A percentile compares a stretch with the other conserved stretches of the same genome.
Evolutionary conservation across 2,797 vertebrate species (phyloP).

Genomic region (Onychomys leucogaster): DNA sequence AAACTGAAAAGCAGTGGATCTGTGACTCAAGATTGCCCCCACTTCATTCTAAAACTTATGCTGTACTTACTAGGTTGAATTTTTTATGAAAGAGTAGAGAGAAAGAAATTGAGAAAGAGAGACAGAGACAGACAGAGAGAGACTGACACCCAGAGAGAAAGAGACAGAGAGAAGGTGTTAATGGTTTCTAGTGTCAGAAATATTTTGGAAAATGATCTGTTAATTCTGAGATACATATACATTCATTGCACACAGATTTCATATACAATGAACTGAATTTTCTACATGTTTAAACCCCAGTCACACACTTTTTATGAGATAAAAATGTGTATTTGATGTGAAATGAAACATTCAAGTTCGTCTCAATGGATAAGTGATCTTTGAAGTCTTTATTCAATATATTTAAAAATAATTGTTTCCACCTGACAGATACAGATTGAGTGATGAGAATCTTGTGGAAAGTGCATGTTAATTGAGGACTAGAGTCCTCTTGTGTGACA

Average conservation of each 20-base stretch:
- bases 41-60: neutral
- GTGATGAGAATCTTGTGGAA: neutral
- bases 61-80: neutral
- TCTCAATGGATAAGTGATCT: neutral
- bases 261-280: neutral
- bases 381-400: neutral
- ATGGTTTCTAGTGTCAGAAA: neutral
- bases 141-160: neutral
- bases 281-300: neutral
- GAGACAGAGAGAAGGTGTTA: neutral
- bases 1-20: neutral
- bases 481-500: neutral
- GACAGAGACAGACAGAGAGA: neutral
- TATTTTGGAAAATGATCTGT: neutral
- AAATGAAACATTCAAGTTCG: slow-evolving; percentile 2
- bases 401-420: neutral
- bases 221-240: neutral
- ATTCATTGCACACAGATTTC: neutral
- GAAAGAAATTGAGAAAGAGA: neutral
- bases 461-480: neutral
- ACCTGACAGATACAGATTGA: neutral
- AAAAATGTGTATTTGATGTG: neutral
- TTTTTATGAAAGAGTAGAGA: neutral
- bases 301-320: neutral
- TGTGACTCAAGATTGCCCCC: neutral